A percentile compares a stretch with the other conserved stretches of the same genome.
phyloP scores from a whole-genome alignment of 2,888 invertebrate genomes.

The Caenorhabditis drosophilae region DNA sequence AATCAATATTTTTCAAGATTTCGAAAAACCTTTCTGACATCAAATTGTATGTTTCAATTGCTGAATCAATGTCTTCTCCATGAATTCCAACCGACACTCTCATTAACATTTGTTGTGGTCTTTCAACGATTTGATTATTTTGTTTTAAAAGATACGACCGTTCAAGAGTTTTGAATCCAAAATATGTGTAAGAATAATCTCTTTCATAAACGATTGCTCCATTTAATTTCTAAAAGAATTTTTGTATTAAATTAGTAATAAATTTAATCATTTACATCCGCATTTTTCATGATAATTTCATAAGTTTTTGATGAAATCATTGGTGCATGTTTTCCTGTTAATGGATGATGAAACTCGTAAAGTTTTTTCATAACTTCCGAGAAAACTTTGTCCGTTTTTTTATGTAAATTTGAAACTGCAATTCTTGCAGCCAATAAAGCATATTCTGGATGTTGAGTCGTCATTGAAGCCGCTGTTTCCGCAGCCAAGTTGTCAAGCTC shows the following conservation, averaged over 20 bases:
- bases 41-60: constrained; percentile 92
- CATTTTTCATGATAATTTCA: constrained; percentile 82
- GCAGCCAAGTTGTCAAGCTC: constrained; percentile 97
- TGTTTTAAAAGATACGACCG: constrained; percentile 91
- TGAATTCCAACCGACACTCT: constrained; percentile 95
- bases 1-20: no score
- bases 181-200: constrained; percentile 95
- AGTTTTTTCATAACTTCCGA: constrained; percentile 85
- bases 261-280: constrained; percentile 75
- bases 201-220: constrained; percentile 94
- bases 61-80: constrained; percentile 87
- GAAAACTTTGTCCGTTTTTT: constrained; percentile 87
- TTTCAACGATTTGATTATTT: constrained; percentile 82
- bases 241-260: not conserved
- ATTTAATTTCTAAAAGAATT: constrained; percentile 76
- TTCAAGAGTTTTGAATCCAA: constrained; percentile 98
- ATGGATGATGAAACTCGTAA: constrained; percentile 79
- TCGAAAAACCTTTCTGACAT: constrained; percentile 88
- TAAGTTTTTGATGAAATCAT: constrained; percentile 86
- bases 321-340: constrained; percentile 79
- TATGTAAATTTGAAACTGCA: constrained; percentile 95
- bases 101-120: constrained; percentile 99
- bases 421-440: constrained; percentile 79
- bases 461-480: constrained; percentile 97
- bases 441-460: constrained; percentile 95